Base-by-base conservation (phyloP, 2,797 vertebrate genomes). In the Megalops cyprinoides region DNA sequence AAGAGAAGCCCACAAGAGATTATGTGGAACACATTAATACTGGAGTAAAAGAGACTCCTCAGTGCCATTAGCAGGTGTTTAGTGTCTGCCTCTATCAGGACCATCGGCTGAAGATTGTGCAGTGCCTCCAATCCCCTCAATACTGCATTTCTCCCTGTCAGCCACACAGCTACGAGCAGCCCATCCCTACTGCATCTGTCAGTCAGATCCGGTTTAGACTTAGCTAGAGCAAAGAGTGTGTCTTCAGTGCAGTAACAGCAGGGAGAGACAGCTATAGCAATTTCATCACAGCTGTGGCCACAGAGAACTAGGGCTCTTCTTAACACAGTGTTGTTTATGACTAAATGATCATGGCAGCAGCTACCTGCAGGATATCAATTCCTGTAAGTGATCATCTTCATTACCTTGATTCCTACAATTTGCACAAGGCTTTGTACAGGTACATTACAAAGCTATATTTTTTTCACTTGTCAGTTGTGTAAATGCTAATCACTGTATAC, bases 31-130 rank as follows among this genome's bases (percentile, higher is more conserved):
- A 60, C 3, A n/a, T 60, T 60, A 25, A 1, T 60, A 7, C 44
- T 39, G 23, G 58, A 62, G 8, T 37, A 34, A 78, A 42, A 69
- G 23, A 31, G 10, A 31, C 20, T 6, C 31, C 18, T 67, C 58
- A 1, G 25, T 69, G 60, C 46, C 62, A 79, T 69, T 62, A 69
- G 56, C 34, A 69, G 65, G 46, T 79, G 77, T 67, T 79, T 20
- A 46, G 60, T 62, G 76, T 44, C 44, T 42, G 23, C 15, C 23
- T 60, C 44, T 23, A 42, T 42, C 56, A 78, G 2, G 55, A 5
- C 39, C 58, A 60, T 62, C 20, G 2, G 31, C 34, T 53, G 55
- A 55, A 51, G 49, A 55, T 23, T 2, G 23, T 10, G 31, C 7
- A 37, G 51, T 55, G 20, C 42, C 39, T 37, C 34, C 14, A 6